These are phyloP conservation scores for Chrysogorgia sp. DNA, from an alignment of 92 coral and sea anemone genomes.

Conservation along the genomic window DNA sequence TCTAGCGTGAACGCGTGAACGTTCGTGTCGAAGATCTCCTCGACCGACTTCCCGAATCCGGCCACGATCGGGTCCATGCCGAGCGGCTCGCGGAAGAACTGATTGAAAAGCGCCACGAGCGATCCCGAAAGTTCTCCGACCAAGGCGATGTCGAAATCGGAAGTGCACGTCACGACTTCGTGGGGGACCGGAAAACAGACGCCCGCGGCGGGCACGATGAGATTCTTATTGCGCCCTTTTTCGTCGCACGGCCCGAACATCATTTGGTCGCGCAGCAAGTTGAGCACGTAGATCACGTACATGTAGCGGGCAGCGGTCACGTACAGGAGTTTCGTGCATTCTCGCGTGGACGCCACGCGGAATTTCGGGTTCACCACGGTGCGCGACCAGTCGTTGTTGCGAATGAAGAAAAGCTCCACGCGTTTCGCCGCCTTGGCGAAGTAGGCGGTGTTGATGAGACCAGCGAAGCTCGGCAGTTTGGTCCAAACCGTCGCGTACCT, in stretches of 20 bases:
- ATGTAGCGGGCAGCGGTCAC: conserved; percentile 76
- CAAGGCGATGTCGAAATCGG: conserved; percentile 78
- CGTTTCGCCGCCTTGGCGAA: conserved; percentile 38
- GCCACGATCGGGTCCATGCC: conserved; percentile 5
- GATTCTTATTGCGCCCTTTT: not conserved
- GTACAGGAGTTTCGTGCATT: conserved; percentile 55
- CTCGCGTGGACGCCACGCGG: not conserved
- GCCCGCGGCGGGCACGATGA: conserved; percentile 52
- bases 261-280: conserved; percentile 29
- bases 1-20: conserved; percentile 79
- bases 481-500: conserved; percentile 43
- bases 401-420: conserved; percentile 56
- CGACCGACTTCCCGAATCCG: conserved; percentile 68
- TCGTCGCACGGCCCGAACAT: conserved; percentile 16
- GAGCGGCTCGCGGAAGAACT: conserved; percentile 47
- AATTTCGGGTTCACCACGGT: conserved; percentile 16
- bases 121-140: conserved; percentile 69
- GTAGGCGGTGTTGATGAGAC: conserved; percentile 12
- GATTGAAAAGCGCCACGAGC: conserved; percentile 61
- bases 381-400: conserved; percentile 58
- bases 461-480: conserved; percentile 43
- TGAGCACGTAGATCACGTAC: conserved; percentile 61
- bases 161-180: conserved; percentile 69
- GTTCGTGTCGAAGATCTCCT: conserved; percentile 73
- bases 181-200: conserved; percentile 61